Conservation (phyloP, 2,888 invertebrate genomes). For the Heteromurus nitidus region DNA sequence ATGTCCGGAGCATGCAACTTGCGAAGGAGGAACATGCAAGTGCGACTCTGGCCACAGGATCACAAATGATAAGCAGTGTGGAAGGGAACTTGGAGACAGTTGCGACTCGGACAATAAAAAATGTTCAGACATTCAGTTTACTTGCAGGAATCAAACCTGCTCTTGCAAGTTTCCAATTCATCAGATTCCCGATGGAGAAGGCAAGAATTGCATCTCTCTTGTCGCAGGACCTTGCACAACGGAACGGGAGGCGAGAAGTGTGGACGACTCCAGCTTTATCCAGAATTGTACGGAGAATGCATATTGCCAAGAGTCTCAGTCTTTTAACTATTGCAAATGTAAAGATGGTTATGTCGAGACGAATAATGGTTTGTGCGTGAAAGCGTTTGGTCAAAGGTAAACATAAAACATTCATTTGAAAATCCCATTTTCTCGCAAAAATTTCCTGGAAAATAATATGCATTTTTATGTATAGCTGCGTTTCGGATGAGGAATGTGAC, state of each 20-base stretch:
- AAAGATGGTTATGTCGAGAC: conserved; percentile 63
- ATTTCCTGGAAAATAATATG: not conserved
- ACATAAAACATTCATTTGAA: not conserved
- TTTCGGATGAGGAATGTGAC: conserved; percentile 66
- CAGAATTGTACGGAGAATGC: conserved; percentile 67
- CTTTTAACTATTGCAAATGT: conserved; percentile 65
- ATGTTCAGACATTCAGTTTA: conserved; percentile 67
- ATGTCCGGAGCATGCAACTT: conserved; percentile 64
- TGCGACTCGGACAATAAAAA: conserved; percentile 56
- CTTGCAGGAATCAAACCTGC: conserved; percentile 61
- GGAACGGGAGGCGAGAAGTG: conserved; percentile 21
- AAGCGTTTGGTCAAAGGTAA: not conserved
- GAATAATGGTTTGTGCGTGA: conserved; percentile 61
- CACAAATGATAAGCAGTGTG: conserved; percentile 64
- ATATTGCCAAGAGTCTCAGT: conserved; percentile 57
- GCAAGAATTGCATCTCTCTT: conserved; percentile 50
- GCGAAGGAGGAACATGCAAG: conserved; percentile 52
- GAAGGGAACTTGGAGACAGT: conserved; percentile 56
- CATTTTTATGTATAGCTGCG: conserved; percentile 25
- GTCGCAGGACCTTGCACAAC: conserved; percentile 65
- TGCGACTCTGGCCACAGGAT: conserved; percentile 60
- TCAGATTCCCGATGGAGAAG: conserved; percentile 50
- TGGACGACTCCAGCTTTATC: conserved; percentile 47
- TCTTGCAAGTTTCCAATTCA: conserved; percentile 66
- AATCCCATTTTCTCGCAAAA: too few species aligned